A percentile compares a stretch with the other conserved stretches of the same genome.
Conservation (phyloP, 2,797 vertebrate species). For the Darevskia nairensis region DNA sequence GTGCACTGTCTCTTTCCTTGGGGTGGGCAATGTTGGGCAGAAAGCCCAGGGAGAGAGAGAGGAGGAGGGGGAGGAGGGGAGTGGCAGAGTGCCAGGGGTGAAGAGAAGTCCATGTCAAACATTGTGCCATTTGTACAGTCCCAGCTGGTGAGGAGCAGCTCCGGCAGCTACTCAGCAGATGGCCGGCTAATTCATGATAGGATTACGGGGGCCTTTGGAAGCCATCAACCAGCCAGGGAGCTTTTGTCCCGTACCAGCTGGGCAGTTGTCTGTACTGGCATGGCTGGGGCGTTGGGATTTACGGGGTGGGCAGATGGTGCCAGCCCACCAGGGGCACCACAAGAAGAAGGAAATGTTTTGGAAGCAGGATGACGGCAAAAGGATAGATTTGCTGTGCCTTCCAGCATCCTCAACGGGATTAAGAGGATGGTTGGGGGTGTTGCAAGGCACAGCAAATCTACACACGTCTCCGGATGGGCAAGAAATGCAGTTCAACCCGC, state of each 20-base stretch:
- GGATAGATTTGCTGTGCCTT: not conserved
- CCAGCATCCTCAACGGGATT: no score
- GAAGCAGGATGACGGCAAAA: not conserved
- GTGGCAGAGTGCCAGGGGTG: constrained; percentile 1
- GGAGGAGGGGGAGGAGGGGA: no score
- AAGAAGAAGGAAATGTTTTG: not conserved
- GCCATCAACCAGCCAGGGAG: not conserved
- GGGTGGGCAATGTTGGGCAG: not conserved
- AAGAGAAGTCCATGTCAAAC: not conserved
- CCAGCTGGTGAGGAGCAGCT: constrained; percentile 6
- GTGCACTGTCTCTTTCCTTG: not conserved
- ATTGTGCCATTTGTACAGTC: constrained; percentile 2
- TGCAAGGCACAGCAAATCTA: no score
- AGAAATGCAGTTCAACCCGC: no score
- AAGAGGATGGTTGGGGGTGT: no score
- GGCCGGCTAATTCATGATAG: constrained; percentile 21
- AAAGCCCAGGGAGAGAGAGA: not conserved
- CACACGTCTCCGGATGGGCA: no score
- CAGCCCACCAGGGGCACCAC: not conserved
- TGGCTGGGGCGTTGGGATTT: not conserved
- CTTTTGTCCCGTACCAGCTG: constrained; percentile 17
- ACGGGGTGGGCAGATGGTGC: not conserved
- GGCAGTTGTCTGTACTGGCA: not conserved
- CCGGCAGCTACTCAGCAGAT: constrained; percentile 15
- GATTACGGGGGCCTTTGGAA: not conserved